phyloP scores from a whole-genome alignment of 1,140 invertebrate species.

The Dreissena polymorpha region DNA sequence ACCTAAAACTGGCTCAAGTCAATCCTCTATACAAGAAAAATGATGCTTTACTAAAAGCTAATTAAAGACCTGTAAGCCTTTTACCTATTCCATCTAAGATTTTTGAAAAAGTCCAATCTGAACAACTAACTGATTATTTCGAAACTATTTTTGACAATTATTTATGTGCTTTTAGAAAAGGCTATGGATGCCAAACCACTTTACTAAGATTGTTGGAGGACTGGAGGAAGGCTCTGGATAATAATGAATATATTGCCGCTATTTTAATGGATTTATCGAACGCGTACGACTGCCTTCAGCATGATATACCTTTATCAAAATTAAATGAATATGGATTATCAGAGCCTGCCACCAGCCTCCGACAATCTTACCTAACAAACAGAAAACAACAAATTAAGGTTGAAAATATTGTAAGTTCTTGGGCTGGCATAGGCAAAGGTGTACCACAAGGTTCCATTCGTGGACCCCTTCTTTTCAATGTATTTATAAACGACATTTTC shows the following conservation, averaged over 20 bases:
- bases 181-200: conserved; percentile 24
- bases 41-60: conserved; percentile 1
- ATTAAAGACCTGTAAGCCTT: conserved; percentile 23
- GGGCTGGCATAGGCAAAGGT: conserved; percentile 17
- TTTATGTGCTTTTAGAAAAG: conserved; percentile 15
- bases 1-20: conserved; percentile 22
- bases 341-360: neutral
- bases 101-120: conserved; percentile 21
- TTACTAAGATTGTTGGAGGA: conserved; percentile 26
- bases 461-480: conserved; percentile 45
- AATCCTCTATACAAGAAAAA: neutral
- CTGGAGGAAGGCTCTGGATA: conserved; percentile 35
- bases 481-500: conserved; percentile 57
- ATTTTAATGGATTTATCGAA: conserved; percentile 35
- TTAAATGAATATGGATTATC: conserved; percentile 32
- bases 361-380: conserved; percentile 12
- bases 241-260: conserved; percentile 23
- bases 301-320: conserved; percentile 23
- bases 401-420: neutral
- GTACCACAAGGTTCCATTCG: conserved; percentile 54
- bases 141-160: conserved; percentile 17
- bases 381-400: conserved; percentile 50
- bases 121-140: conserved; percentile 17
- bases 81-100: conserved; percentile 17
- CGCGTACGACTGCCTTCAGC: conserved; percentile 27